These are phyloP conservation scores for Rousettus madagascariensis DNA, from an alignment of 2,797 vertebrate species.

Conservation along the genomic window DNA sequence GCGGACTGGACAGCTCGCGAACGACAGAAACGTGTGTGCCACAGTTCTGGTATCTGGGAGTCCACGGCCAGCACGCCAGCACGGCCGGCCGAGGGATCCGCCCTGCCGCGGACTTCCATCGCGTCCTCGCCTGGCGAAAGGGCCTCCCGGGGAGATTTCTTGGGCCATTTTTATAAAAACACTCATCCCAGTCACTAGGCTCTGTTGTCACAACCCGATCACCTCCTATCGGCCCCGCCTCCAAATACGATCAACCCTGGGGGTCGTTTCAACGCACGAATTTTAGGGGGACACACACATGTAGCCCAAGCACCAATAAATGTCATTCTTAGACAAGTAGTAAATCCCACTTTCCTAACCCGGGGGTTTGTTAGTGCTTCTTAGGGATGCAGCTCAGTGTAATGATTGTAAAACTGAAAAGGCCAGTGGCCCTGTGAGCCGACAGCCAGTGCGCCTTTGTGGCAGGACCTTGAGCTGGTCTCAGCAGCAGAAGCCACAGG, in stretches of 20 bases:
- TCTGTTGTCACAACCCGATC: neutral
- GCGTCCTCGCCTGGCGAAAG: neutral
- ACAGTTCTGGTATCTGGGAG: neutral
- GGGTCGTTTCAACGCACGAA: neutral
- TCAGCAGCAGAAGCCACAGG: neutral
- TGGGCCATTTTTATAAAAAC: neutral
- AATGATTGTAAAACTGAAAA: neutral
- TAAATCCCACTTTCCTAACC: neutral
- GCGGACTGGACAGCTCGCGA: neutral
- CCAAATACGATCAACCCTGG: neutral
- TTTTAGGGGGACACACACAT: neutral
- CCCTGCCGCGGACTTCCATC: rapidly evolving
- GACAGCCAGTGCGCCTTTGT: neutral
- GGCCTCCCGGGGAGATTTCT: neutral
- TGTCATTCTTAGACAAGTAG: too few relatives aligned
- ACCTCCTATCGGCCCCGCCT: neutral
- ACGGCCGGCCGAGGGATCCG: too few relatives aligned
- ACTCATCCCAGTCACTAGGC: neutral
- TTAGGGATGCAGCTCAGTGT: neutral
- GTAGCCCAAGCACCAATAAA: neutral
- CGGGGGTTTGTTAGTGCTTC: rapidly evolving
- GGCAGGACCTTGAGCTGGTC: neutral
- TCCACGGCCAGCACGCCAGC: neutral
- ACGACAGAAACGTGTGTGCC: neutral
- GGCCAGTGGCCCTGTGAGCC: neutral